phyloP scores from a whole-genome alignment of 2,888 invertebrate genomes.

The Bhutanitis thaidina region DNA sequence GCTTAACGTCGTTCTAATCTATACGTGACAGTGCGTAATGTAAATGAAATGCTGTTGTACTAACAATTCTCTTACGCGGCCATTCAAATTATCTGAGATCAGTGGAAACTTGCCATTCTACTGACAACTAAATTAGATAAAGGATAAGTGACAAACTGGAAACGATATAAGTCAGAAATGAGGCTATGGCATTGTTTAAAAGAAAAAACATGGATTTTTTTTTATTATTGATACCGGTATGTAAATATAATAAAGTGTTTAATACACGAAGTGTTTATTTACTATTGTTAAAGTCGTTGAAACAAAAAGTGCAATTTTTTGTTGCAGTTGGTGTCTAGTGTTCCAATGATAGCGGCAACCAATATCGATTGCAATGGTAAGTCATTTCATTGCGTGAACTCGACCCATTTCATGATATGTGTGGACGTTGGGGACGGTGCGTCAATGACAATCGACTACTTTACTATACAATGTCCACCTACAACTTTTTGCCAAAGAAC shows the following conservation, averaged over 20 bases:
- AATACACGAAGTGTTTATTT: too few species aligned
- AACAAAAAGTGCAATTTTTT: neutral
- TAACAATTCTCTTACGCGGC: constrained; percentile 50
- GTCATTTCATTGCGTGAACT: constrained; percentile 67
- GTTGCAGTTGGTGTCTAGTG: constrained; percentile 46
- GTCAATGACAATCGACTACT: constrained; percentile 59
- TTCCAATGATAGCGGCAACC: constrained; percentile 38
- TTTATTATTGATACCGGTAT: constrained; percentile 49
- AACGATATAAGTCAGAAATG: constrained; percentile 43
- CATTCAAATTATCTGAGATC: constrained; percentile 49
- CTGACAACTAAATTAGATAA: constrained; percentile 50
- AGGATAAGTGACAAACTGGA: constrained; percentile 40
- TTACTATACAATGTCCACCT: constrained; percentile 57
- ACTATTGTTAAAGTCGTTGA: too few species aligned
- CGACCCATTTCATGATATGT: constrained; percentile 73
- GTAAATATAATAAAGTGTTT: constrained; percentile 17
- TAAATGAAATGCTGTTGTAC: constrained; percentile 51
- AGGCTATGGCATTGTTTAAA: constrained; percentile 49
- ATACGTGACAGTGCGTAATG: constrained; percentile 39
- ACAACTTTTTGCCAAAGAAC: constrained; percentile 49
- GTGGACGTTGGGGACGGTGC: constrained; percentile 64
- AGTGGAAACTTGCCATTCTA: constrained; percentile 44
- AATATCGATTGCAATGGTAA: constrained; percentile 67
- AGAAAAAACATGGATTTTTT: constrained; percentile 42
- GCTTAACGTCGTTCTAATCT: constrained; percentile 60